Conservation (phyloP, 2,113 vertebrate species). For the Myotis brandtii region DNA sequence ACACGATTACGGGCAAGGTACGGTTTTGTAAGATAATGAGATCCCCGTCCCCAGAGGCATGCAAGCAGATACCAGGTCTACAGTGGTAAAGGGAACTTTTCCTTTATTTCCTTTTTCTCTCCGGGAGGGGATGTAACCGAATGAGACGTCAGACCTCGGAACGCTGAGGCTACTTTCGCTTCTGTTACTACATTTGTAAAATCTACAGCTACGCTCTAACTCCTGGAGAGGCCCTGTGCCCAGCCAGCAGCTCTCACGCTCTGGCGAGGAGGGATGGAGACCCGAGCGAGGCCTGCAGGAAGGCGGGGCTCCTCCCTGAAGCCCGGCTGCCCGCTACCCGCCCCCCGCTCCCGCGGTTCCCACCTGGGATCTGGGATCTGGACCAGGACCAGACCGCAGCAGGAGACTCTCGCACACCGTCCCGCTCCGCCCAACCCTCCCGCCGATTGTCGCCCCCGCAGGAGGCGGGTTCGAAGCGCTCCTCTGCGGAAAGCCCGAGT, state of each 20-base stretch:
- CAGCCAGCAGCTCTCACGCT: not conserved
- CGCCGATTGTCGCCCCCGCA: accelerated
- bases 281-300: not conserved
- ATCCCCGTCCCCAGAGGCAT: not conserved
- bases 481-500: too few species aligned
- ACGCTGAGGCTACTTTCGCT: not conserved
- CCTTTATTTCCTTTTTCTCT: not conserved
- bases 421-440: too few species aligned
- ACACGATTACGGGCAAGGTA: too few species aligned
- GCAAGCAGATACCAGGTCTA: not conserved
- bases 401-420: too few species aligned
- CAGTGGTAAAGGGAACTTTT: not conserved
- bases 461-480: not conserved
- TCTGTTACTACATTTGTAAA: not conserved
- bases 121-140: too few species aligned
- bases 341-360: too few species aligned
- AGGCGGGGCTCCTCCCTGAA: accelerated
- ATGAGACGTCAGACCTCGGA: not conserved
- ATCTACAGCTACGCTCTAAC: not conserved
- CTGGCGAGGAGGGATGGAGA: too few species aligned
- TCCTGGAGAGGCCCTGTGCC: accelerated
- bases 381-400: accelerated
- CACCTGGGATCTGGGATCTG: not conserved
- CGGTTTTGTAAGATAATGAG: not conserved
- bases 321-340: too few species aligned